Evolutionary conservation across 2,113 vertebrate genomes (phyloP).

Genomic region (Hippocampus zosterae): DNA sequence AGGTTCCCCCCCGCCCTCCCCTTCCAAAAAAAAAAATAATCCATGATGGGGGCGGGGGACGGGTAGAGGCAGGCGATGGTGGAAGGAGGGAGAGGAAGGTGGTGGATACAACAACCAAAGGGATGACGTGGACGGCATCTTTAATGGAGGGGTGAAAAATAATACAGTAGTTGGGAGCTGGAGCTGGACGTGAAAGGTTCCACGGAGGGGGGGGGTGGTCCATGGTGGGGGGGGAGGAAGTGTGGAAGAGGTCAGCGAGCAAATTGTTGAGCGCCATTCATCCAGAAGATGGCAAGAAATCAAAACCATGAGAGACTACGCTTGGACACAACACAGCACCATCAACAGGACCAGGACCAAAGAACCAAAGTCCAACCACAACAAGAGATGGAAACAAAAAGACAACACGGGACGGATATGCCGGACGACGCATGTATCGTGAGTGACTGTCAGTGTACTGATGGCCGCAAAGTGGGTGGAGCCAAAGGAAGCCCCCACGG

Average conservation of each 20-base stretch:
- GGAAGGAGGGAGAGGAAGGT: conserved; percentile 46
- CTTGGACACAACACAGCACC: conserved; percentile 63
- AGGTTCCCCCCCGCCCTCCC: conserved; percentile 25
- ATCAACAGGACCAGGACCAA: conserved; percentile 56
- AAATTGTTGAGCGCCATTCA: conserved; percentile 51
- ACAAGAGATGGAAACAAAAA: conserved; percentile 2
- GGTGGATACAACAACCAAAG: conserved; percentile 66
- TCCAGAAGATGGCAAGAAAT: conserved; percentile 67
- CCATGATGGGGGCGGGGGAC: conserved; percentile 49
- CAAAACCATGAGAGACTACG: conserved; percentile 65
- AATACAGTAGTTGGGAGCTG: conserved; percentile 57
- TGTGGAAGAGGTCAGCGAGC: conserved; percentile 48
- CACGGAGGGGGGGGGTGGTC: conserved; percentile 51
- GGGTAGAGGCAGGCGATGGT: conserved; percentile 38
- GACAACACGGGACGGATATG: conserved; percentile 52
- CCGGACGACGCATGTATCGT: conserved; percentile 45
- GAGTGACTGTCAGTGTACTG: conserved; percentile 53
- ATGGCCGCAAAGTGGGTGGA: conserved; percentile 65
- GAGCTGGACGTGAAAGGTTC: conserved; percentile 52
- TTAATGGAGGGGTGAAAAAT: conserved; percentile 70
- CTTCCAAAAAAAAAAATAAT: conserved; percentile 58
- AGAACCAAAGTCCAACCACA: conserved; percentile 57
- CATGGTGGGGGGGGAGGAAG: conserved; percentile 51
- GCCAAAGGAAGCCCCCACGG: conserved; percentile 36
- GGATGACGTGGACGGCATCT: conserved; percentile 62